phyloP scores from a whole-genome alignment of 2,888 invertebrate species.

The Melinopterus prodromus region DNA sequence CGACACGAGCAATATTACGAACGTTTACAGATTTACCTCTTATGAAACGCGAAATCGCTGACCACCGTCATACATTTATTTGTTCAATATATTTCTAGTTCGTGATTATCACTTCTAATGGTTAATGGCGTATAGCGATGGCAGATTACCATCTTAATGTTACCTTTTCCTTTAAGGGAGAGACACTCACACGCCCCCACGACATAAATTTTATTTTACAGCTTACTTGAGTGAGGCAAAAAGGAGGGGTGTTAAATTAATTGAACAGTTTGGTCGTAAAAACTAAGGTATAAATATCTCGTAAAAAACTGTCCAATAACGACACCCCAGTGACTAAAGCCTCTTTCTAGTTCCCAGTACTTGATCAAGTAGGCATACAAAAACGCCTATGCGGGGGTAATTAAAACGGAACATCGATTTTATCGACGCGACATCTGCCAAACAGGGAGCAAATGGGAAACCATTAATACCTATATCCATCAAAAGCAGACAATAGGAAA shows the following conservation, averaged over 20 bases:
- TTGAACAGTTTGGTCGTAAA: slow-evolving; percentile 23
- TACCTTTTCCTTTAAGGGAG: slow-evolving; percentile 8
- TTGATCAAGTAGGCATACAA: not conserved
- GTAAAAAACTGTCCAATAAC: slow-evolving; percentile 20
- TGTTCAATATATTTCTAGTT: not conserved
- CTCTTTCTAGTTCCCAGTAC: not conserved
- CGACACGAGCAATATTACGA: too few species aligned
- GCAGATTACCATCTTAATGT: slow-evolving; percentile 25
- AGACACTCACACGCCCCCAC: slow-evolving; percentile 12
- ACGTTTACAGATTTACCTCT: too few species aligned
- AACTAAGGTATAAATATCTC: slow-evolving; percentile 16
- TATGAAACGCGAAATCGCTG: too few species aligned
- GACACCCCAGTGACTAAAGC: slow-evolving; percentile 11
- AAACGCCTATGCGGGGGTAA: not conserved
- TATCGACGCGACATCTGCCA: not conserved
- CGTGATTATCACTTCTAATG: not conserved
- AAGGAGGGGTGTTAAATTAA: slow-evolving; percentile 21
- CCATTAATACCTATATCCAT: not conserved
- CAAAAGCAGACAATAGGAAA: not conserved
- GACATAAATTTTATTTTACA: slow-evolving; percentile 22
- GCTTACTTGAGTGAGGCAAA: slow-evolving; percentile 15
- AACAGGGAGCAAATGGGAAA: not conserved
- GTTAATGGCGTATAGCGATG: not conserved
- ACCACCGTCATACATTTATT: too few species aligned
- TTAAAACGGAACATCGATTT: not conserved